Evolutionary conservation across 92 coral and sea anemone genomes (phyloP), one percentile per base, ranked within the genome.

Genomic region (Palythoa grandis): DNA sequence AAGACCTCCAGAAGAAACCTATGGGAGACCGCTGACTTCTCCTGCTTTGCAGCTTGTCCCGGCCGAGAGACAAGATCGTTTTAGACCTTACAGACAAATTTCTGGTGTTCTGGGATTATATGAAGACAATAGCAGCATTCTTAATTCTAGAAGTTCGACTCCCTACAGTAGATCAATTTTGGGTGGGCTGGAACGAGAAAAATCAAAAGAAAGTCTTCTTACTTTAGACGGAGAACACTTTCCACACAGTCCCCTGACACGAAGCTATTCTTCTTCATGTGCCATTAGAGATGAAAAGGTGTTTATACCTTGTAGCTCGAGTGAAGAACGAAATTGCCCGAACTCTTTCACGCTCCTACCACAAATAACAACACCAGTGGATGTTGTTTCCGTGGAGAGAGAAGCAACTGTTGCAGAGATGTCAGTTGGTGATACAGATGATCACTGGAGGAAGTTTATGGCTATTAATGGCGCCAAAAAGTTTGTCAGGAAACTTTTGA

Each of bases 1-100:
- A n/a, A 40, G 85, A 48, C 85, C 85, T 14, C 75, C 85, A 63
- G 85, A 80, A 43, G 61, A 67, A 66, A 66, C 25, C n/a, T 11
- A 11, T 12, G 56, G 12, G 12, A 79, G 84, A 25, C 73, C 84
- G 16, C 22, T 60, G 8, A 79, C 84, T 3, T 79, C 84, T 48
- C 84, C 84, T 9, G 56, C 47, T 11, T 13, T 43, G 60, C 72
- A 63, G 54, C 40, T 11, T 19, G 16, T n/a, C 53, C 56, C 84
- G 73, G 37, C 19, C 2, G 72, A 65, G 14, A 48, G 38, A 5
- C 17, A 22, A 3, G 47, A 19, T 14, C 16, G 3, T 63, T 40
- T 57, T 10, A 63, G 84, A 65, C 73, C 39, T 4, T 65, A 47
- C 72, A 65, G 57, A 73, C 84, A 40, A 10, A 24, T 15, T n/a